phyloP scores from a whole-genome alignment of 2,888 invertebrate genomes.

The Epirrita christyi region DNA sequence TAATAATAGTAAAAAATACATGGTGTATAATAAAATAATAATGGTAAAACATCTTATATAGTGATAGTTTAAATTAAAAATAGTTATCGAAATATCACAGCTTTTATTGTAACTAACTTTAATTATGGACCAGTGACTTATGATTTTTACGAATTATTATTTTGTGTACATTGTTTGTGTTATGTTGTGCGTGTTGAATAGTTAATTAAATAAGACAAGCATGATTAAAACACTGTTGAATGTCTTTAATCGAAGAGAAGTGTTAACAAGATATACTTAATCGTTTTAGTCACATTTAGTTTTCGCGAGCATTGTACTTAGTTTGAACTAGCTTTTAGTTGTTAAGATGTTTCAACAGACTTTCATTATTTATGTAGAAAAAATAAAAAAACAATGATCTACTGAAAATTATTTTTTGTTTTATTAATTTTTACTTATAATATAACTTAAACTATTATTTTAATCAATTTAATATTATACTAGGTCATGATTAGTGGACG shows the following conservation, averaged over 20 bases:
- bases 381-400: slow-evolving; percentile 70
- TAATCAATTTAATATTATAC: no score
- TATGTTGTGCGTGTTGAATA: slow-evolving; percentile 17
- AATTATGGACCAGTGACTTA: slow-evolving; percentile 55
- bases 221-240: not conserved
- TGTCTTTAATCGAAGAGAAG: slow-evolving; percentile 1
- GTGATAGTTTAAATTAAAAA: slow-evolving; percentile 42
- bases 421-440: slow-evolving; percentile 43
- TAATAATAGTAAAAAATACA: slow-evolving; percentile 54
- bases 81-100: slow-evolving; percentile 43
- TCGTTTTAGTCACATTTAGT: slow-evolving; percentile 71
- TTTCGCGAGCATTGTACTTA: slow-evolving; percentile 67
- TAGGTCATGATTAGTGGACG: no score
- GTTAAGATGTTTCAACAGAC: slow-evolving; percentile 57
- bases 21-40: slow-evolving; percentile 46
- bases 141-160: slow-evolving; percentile 30
- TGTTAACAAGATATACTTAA: slow-evolving; percentile 29
- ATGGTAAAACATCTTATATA: slow-evolving; percentile 55
- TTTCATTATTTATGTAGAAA: slow-evolving; percentile 79
- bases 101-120: slow-evolving; percentile 58
- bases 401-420: slow-evolving; percentile 62
- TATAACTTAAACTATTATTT: not conserved
- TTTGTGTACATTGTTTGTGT: slow-evolving; percentile 36
- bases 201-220: not conserved
- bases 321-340: slow-evolving; percentile 60